A percentile compares a stretch with the other conserved stretches of the same genome.
phyloP scores from a whole-genome alignment of 2,888 invertebrate genomes.

The Alentia gelatinosa region DNA sequence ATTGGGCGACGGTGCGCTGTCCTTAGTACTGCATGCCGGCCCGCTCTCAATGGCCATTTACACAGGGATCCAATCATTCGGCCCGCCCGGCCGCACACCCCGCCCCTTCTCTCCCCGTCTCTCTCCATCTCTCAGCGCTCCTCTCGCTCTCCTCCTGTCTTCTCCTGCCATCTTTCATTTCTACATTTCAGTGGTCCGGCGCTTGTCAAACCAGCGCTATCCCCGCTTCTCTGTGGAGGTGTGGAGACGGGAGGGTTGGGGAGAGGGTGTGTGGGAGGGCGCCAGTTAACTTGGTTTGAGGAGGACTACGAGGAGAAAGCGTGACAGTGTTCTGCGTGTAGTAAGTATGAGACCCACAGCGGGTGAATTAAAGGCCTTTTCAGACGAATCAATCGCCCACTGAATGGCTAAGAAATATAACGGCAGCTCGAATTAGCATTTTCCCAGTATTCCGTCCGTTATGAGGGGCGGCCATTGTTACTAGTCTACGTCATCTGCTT shows the following conservation, averaged over 20 bases:
- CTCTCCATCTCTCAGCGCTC: background rate
- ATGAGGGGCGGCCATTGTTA: background rate
- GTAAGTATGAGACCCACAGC: background rate
- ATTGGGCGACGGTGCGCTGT: conserved; percentile 20
- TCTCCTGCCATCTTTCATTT: conserved; percentile 17
- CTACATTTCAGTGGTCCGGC: background rate
- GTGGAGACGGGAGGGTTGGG: background rate
- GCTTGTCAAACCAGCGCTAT: background rate
- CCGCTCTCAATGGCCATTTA: conserved; percentile 49
- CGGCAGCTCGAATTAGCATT: background rate
- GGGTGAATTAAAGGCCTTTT: conserved; percentile 35
- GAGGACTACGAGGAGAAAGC: background rate
- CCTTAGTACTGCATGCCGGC: background rate
- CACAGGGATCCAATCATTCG: conserved; percentile 43
- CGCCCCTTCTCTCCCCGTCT: background rate
- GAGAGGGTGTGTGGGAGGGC: background rate
- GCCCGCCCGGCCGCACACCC: background rate
- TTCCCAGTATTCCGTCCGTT: background rate
- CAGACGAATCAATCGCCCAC: background rate
- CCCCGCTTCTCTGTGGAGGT: background rate
- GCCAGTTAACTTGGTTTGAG: background rate
- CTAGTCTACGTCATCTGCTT: conserved; percentile 26
- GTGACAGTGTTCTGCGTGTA: background rate
- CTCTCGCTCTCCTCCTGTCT: background rate
- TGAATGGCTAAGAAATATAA: background rate